Conservation (phyloP, 2,888 invertebrate species). For the Tetragonisca angustula region DNA sequence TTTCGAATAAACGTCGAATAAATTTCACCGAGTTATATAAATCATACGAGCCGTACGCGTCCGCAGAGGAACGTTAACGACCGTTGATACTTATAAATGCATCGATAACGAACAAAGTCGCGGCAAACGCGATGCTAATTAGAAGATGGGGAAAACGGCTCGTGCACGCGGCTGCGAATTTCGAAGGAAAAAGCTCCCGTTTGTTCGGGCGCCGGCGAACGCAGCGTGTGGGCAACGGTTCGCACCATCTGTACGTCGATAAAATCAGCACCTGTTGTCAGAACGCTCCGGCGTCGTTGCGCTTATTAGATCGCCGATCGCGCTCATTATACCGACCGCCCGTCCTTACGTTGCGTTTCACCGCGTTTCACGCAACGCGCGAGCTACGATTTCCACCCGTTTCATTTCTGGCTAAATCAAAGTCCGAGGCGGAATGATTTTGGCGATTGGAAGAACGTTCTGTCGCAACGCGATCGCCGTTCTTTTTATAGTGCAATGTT, state of each 20-base stretch:
- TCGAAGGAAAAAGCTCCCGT: slow-evolving; percentile 49
- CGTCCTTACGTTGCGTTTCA: slow-evolving; percentile 47
- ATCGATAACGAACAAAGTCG: slow-evolving; percentile 60
- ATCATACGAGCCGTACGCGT: slow-evolving; percentile 35
- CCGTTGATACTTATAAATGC: slow-evolving; percentile 66
- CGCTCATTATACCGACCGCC: slow-evolving; percentile 60
- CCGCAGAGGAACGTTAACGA: slow-evolving; percentile 33
- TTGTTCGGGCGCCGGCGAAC: slow-evolving; percentile 49
- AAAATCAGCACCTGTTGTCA: slow-evolving; percentile 69
- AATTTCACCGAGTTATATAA: slow-evolving; percentile 50
- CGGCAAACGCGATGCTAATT: slow-evolving; percentile 60
- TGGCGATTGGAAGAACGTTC: slow-evolving; percentile 8
- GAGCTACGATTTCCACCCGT: slow-evolving; percentile 57
- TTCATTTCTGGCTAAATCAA: slow-evolving; percentile 33
- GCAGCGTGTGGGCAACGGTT: slow-evolving; percentile 64
- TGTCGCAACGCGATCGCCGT: too few relatives aligned
- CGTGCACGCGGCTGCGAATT: slow-evolving; percentile 40
- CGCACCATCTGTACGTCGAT: slow-evolving; percentile 69
- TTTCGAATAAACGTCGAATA: background rate
- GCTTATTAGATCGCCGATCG: slow-evolving; percentile 70
- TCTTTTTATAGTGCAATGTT: background rate
- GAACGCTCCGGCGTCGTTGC: slow-evolving; percentile 57
- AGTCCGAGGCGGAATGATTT: background rate
- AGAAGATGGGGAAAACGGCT: slow-evolving; percentile 48
- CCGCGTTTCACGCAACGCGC: slow-evolving; percentile 58